phyloP scores from a whole-genome alignment of 2,797 vertebrate genomes.

The Enteromius paludinosus region DNA sequence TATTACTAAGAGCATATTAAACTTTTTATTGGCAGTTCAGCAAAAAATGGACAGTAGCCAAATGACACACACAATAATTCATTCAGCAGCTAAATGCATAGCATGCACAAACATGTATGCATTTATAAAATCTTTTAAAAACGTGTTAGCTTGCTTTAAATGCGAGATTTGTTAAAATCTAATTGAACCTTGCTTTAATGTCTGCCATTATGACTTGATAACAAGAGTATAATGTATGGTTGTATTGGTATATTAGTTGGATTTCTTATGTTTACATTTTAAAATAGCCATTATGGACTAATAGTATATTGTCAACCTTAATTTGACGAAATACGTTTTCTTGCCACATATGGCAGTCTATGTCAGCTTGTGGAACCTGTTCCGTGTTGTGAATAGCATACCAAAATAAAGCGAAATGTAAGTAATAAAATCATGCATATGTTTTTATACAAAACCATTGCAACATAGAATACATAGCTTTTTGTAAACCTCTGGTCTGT shows the following conservation, averaged over 20 bases:
- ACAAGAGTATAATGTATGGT: not conserved
- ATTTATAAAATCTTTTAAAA: not conserved
- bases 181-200: not conserved
- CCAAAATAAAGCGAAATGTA: not conserved
- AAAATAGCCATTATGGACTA: too few relatives aligned
- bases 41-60: not conserved
- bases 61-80: not conserved
- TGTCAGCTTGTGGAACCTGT: not conserved
- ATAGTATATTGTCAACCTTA: too few relatives aligned
- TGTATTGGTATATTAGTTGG: not conserved
- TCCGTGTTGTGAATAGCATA: not conserved
- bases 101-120: not conserved
- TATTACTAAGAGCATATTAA: slow-evolving; percentile 7
- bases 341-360: too few relatives aligned
- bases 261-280: not conserved
- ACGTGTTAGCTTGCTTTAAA: not conserved
- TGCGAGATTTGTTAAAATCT: not conserved
- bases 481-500: not conserved
- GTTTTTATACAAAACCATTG: not conserved
- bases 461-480: too few relatives aligned
- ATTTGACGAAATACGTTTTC: too few relatives aligned
- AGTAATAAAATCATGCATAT: not conserved
- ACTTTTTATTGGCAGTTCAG: slow-evolving; percentile 5
- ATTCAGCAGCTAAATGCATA: not conserved
- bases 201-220: not conserved